A percentile compares a stretch with the other conserved stretches of the same genome.
These are phyloP conservation scores for Endotricha flammealis DNA, from an alignment of 2,888 invertebrate species.

Conservation along the genomic window DNA sequence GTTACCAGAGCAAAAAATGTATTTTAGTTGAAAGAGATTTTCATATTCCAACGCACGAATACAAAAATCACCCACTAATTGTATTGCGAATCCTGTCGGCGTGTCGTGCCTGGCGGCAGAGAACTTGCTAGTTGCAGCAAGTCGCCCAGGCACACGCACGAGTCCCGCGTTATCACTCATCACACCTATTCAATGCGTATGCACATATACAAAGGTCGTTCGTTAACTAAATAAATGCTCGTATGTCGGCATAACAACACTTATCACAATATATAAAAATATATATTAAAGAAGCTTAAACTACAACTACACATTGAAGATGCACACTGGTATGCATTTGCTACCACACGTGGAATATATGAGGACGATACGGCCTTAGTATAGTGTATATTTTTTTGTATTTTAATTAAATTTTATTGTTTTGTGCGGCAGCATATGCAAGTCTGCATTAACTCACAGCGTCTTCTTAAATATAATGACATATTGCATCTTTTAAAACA, in stretches of 20 bases:
- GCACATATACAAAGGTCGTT: slow-evolving; percentile 46
- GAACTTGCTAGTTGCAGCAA: slow-evolving; percentile 74
- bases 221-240: slow-evolving; percentile 74
- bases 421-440: slow-evolving; percentile 76
- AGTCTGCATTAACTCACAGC: slow-evolving; percentile 67
- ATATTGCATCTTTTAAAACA: slow-evolving; percentile 53
- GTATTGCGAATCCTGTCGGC: slow-evolving; percentile 52
- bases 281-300: slow-evolving; percentile 75
- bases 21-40: slow-evolving; percentile 72
- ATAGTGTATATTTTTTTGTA: slow-evolving; percentile 46
- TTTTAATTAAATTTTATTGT: slow-evolving; percentile 38
- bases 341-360: slow-evolving; percentile 67
- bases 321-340: slow-evolving; percentile 71
- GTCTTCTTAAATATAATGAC: slow-evolving; percentile 57
- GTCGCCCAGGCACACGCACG: slow-evolving; percentile 66
- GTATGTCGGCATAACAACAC: slow-evolving; percentile 74
- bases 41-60: slow-evolving; percentile 58
- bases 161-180: slow-evolving; percentile 53
- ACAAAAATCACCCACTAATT: slow-evolving; percentile 74
- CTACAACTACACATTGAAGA: slow-evolving; percentile 73
- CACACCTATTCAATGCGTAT: slow-evolving; percentile 51
- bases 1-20: slow-evolving; percentile 46
- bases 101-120: slow-evolving; percentile 59
- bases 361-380: slow-evolving; percentile 50
- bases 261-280: slow-evolving; percentile 78